A percentile compares a stretch with the other conserved stretches of the same genome.
Conservation (phyloP, 2,888 invertebrate species). For the Amphipyra tragopoginis region DNA sequence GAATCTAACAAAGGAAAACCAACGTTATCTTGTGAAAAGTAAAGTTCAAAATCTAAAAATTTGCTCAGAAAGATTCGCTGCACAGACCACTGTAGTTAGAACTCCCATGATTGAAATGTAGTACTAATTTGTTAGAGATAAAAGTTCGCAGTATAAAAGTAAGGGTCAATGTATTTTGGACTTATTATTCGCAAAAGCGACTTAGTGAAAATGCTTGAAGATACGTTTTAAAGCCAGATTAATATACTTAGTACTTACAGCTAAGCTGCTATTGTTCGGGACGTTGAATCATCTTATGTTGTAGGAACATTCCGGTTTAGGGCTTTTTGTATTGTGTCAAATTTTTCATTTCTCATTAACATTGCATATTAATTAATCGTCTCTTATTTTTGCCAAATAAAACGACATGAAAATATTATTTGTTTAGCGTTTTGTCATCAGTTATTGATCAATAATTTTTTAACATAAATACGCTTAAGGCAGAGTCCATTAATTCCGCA, state of each 20-base stretch:
- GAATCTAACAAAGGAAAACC: constrained; percentile 23
- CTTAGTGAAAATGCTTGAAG: constrained; percentile 28
- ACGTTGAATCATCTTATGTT: constrained; percentile 53
- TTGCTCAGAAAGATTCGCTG: not conserved
- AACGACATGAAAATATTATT: too few relatives aligned
- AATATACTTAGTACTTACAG: constrained; percentile 39
- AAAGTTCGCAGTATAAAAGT: constrained; percentile 1
- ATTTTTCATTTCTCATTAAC: too few relatives aligned
- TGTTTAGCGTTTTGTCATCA: too few relatives aligned
- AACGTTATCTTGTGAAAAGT: rapidly evolving
- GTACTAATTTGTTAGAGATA: not conserved
- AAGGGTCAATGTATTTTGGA: constrained; percentile 25
- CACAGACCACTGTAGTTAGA: constrained; percentile 1
- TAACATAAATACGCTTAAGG: too few relatives aligned
- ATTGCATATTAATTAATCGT: too few relatives aligned
- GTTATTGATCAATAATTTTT: too few relatives aligned
- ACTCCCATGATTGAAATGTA: not conserved
- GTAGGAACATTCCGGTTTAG: not conserved
- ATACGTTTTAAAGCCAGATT: constrained; percentile 51
- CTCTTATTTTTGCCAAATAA: too few relatives aligned
- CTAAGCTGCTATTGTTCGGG: constrained; percentile 49
- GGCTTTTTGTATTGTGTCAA: not conserved
- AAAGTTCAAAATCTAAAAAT: constrained; percentile 12
- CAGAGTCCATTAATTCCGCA: too few relatives aligned
- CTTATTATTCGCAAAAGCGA: constrained; percentile 40